Evolutionary conservation across 2,113 vertebrate genomes (phyloP).

Genomic region (Ptilorrhoa leucosticta): DNA sequence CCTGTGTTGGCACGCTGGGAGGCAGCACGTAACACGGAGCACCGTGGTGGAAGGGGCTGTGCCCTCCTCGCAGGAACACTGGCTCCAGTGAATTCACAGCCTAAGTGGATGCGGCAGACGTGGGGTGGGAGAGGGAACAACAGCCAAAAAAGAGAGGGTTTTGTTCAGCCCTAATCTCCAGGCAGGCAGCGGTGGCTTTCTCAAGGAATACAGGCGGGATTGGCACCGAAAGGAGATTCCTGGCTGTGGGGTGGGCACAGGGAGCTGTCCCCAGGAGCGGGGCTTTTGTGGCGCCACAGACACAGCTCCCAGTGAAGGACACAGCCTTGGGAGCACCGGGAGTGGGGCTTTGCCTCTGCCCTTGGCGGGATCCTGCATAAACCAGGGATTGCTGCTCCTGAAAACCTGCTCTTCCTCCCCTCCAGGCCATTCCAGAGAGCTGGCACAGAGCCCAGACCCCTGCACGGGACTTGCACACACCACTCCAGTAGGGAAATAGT

Average conservation of each 20-base stretch:
- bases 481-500: background rate
- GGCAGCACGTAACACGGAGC: background rate
- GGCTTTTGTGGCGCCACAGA: background rate
- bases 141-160: background rate
- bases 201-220: background rate
- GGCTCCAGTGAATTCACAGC: background rate
- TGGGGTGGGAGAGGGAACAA: background rate
- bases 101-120: rapidly evolving
- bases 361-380: rapidly evolving
- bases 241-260: background rate
- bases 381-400: background rate
- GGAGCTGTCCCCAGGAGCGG: background rate
- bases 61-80: background rate
- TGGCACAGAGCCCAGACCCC: background rate
- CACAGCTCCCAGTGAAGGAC: background rate
- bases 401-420: background rate
- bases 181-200: background rate
- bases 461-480: background rate
- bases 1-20: background rate
- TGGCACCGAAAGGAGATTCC: background rate
- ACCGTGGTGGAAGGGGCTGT: background rate
- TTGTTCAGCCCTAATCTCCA: background rate
- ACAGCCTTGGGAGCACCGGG: background rate
- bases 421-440: background rate
- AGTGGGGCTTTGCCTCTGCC: background rate